A percentile compares a stretch with the other conserved stretches of the same genome.
Evolutionary conservation across 2,888 invertebrate genomes (phyloP).

Genomic region (Rutpela maculata): DNA sequence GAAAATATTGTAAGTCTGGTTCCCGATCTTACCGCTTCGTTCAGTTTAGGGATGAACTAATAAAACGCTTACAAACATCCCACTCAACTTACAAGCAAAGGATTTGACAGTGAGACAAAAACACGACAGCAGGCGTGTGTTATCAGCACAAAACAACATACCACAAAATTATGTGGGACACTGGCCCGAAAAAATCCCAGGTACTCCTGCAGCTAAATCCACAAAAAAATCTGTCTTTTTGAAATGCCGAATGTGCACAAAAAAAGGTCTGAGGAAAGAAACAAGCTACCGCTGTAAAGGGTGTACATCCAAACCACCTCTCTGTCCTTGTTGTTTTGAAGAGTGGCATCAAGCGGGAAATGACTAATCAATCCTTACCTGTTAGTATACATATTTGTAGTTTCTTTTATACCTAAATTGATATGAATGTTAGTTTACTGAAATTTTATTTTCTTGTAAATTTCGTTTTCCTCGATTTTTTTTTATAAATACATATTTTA

Average conservation of each 20-base stretch:
- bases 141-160: conserved; percentile 17
- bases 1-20: too few species aligned
- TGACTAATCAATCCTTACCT: background rate
- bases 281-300: conserved; percentile 40
- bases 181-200: conserved; percentile 47
- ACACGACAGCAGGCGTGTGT: background rate
- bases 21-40: conserved; percentile 8
- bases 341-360: conserved; percentile 13
- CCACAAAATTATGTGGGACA: conserved; percentile 37
- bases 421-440: conserved; percentile 5
- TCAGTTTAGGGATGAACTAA: conserved; percentile 44
- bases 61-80: conserved; percentile 26
- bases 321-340: conserved; percentile 35
- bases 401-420: background rate
- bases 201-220: conserved; percentile 38
- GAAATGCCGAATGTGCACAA: conserved; percentile 40
- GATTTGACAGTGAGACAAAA: conserved; percentile 20
- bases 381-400: background rate
- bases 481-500: conserved; percentile 10
- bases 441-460: conserved; percentile 1
- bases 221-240: conserved; percentile 33
- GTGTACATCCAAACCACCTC: conserved; percentile 31
- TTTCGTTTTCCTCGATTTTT: background rate
- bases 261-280: conserved; percentile 26
- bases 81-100: conserved; percentile 28